Evolutionary conservation across 2,113 vertebrate genomes (phyloP), one percentile per base, ranked within the genome.

Genomic region (Theristicus caerulescens): DNA sequence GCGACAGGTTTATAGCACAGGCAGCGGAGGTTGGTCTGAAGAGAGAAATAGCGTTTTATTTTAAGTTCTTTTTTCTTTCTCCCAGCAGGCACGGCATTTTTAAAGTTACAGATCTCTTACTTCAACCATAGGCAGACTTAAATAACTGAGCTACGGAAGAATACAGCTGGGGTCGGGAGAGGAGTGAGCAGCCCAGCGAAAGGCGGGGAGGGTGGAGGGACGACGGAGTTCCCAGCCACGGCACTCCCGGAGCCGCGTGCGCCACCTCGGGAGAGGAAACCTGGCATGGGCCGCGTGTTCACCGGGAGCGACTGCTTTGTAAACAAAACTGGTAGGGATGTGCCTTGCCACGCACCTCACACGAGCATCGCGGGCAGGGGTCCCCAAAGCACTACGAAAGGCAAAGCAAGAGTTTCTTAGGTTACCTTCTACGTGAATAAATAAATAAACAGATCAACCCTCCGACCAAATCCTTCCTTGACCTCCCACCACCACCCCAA

Each of bases 171-270:
- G 49, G 31, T 38, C 1, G 2, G 15, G 49, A 34, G 0, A 16
- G 0, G 3, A 69, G 64, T 2, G 10, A 46, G 64, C 14, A 21
- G 42, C 52, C 26, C 46, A 49, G 1, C 1, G 4, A 16, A 17
- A 21, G 58, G 64, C 31, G 10, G 20, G 27, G 31, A 46, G 47
- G 44, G 66, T 1, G 42, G 38, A 14, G 40, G 31, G 72, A 44
- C 40, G 51, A 12, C 4, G 31, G 31, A n/a, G 22, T 13, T 44
- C 61, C 52, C 34, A 61, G 25, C 20, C 18, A 13, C 42, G 18
- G 4, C 20, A 2, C 31, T 36, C 5, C 34, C 26, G 26, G 47
- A 81, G 62, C 55, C 16, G 14, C 1, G 3, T 2, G 13, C 15
- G 19, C 24, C 40, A 1, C 47, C 57, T 21, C 3, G 2, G 54